Evolutionary conservation across 2,888 invertebrate genomes (phyloP).

Genomic region (Tenthredo amoena): DNA sequence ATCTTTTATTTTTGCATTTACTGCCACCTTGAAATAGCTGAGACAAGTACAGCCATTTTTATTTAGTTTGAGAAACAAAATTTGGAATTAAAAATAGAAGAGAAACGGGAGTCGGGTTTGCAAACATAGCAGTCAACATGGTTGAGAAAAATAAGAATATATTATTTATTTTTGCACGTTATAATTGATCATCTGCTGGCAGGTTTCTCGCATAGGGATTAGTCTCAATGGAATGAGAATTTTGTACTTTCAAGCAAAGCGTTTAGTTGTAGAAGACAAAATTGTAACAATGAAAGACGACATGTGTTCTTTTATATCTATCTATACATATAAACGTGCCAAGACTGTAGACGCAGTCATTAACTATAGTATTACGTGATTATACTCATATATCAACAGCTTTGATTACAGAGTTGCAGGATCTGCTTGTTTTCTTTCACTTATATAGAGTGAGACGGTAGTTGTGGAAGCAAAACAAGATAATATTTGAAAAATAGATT

Average conservation of each 20-base stretch:
- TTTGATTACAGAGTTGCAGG: background rate
- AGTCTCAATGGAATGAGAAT: background rate
- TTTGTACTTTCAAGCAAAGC: background rate
- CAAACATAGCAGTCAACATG: background rate
- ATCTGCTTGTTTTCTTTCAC: background rate
- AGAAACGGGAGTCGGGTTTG: background rate
- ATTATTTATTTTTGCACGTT: background rate
- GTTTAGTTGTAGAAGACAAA: background rate
- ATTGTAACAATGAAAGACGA: background rate
- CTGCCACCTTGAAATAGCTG: background rate
- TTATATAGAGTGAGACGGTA: background rate
- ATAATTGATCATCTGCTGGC: background rate
- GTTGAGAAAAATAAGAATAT: background rate
- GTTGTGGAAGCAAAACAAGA: background rate
- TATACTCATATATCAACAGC: background rate
- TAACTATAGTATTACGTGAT: slow-evolving; percentile 24
- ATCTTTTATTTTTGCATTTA: background rate
- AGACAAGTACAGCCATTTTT: background rate
- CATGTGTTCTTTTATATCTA: slow-evolving; percentile 26
- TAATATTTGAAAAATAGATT: slow-evolving; percentile 17
- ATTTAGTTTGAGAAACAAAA: background rate
- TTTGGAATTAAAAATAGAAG: background rate
- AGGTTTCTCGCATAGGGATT: background rate
- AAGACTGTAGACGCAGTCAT: slow-evolving; percentile 19
- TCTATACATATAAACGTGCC: slow-evolving; percentile 18